A percentile compares a stretch with the other conserved stretches of the same genome.
phyloP scores from a whole-genome alignment of 2,113 vertebrate genomes.

The Gambusia affinis region DNA sequence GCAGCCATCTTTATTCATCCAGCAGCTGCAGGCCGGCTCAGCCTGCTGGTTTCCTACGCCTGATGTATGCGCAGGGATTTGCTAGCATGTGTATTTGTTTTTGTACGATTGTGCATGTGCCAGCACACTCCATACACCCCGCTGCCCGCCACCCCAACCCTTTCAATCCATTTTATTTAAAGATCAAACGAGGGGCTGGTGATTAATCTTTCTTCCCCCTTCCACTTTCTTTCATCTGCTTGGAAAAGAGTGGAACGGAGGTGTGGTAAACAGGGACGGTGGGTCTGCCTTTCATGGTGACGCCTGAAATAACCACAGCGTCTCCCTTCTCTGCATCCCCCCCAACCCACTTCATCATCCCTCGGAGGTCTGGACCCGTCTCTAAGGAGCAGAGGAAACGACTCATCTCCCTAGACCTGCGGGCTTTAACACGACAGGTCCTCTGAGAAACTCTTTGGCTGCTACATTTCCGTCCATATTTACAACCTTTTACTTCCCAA shows the following conservation, averaged over 20 bases:
- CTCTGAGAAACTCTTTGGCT: conserved; percentile 24
- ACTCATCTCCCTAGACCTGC: conserved; percentile 26
- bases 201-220: conserved; percentile 79
- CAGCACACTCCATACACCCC: conserved; percentile 49
- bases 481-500: conserved; percentile 20
- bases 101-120: conserved; percentile 49
- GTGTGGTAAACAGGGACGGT: conserved; percentile 43
- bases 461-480: conserved; percentile 32
- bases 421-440: conserved; percentile 19
- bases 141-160: conserved; percentile 50
- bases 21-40: conserved; percentile 63
- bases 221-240: conserved; percentile 77
- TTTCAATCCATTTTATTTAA: conserved; percentile 82
- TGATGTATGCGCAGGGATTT: conserved; percentile 20
- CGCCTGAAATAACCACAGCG: conserved; percentile 70
- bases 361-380: conserved; percentile 45
- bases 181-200: conserved; percentile 81
- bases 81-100: conserved; percentile 30
- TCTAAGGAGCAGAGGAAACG: conserved; percentile 42
- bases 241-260: conserved; percentile 54
- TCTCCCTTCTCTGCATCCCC: conserved; percentile 27
- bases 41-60: conserved; percentile 43
- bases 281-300: conserved; percentile 56
- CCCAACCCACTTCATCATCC: conserved; percentile 34
- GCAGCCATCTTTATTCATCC: conserved; percentile 76